A percentile compares a stretch with the other conserved stretches of the same genome.
These are phyloP conservation scores for Ammodytes dubius DNA, from an alignment of 2,113 vertebrate species.

Conservation along the genomic window DNA sequence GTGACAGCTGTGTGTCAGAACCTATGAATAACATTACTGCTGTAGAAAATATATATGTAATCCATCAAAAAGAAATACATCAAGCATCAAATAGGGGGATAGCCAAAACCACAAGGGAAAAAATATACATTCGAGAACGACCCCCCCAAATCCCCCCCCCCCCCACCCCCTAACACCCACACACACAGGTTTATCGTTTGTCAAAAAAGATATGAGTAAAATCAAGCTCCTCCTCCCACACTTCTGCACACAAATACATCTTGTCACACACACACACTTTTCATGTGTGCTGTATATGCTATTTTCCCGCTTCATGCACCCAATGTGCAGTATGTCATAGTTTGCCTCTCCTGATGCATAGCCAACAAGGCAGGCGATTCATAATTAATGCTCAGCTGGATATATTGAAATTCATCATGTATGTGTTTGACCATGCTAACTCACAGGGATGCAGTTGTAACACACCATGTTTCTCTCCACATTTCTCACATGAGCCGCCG, in stretches of 20 bases:
- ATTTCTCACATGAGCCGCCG: constrained; percentile 21
- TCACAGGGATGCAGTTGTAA: constrained; percentile 23
- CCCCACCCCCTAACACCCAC: not conserved
- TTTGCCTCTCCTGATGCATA: constrained; percentile 59
- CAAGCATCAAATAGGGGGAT: constrained; percentile 37
- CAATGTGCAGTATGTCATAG: constrained; percentile 46
- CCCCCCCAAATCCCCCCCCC: not conserved
- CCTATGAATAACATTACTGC: constrained; percentile 73
- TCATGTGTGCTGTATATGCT: constrained; percentile 44
- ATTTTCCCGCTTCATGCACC: constrained; percentile 44
- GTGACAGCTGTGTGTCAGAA: constrained; percentile 57
- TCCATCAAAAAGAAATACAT: constrained; percentile 52
- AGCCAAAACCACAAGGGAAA: constrained; percentile 38
- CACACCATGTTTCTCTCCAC: constrained; percentile 12
- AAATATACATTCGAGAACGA: constrained; percentile 16
- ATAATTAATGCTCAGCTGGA: constrained; percentile 72
- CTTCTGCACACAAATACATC: constrained; percentile 23
- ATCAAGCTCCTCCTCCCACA: constrained; percentile 34
- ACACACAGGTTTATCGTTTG: constrained; percentile 44
- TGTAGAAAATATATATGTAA: constrained; percentile 38
- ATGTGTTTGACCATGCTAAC: constrained; percentile 53
- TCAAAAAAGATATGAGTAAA: constrained; percentile 35
- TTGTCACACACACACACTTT: constrained; percentile 18
- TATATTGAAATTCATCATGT: constrained; percentile 68
- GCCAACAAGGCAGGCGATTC: constrained; percentile 68